Evolutionary conservation across 2,113 vertebrate species (phyloP), one percentile per base, ranked within the genome.

Genomic region (Lophura nycthemera): DNA sequence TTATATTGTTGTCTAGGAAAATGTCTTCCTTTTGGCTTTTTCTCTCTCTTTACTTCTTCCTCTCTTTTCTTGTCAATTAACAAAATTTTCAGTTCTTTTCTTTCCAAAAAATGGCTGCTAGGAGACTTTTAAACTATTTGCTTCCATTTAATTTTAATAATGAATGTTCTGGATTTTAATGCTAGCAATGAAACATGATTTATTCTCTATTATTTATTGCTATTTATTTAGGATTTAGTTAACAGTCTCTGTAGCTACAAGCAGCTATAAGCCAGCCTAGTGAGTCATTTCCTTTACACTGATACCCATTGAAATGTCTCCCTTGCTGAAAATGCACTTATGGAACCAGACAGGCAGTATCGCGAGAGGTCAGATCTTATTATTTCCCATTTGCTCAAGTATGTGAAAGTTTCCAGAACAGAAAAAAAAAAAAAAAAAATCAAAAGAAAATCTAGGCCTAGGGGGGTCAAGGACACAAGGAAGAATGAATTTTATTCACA

Each of bases 251-350:
- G 81, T 40, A 67, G 89, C 45, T 89, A 84, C 65, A 94, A 59
- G 92, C 74, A 90, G 38, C 82, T 95, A 65, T 78, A 83, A 81
- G 85, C 38, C 71, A 95, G 59, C 61, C 92, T 61, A 84, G 91
- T 90, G 94, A 95, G 80, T 97, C 91, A 96, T 93, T 96, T 96
- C 88, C 92, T 95, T 95, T 92, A 67, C 65, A 13, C 75, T 79
- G 91, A 88, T 91, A 91, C 81, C 90, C 89, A 81, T 45, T 87
- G 77, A 92, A 94, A 93, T 60, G 30, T 60, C 79, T 96, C 88
- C 57, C 79, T 92, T 52, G 88, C 89, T 88, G 92, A 73, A 86
- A 72, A 84, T 64, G 67, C 66, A 45, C 85, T 96, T 80, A 59
- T 93, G 66, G 93, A 94, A 91, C 63, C 94, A 96, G 96, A 90